These are phyloP conservation scores for Synaphobranchus kaupii DNA, from an alignment of 2,797 vertebrate genomes.

Conservation along the genomic window DNA sequence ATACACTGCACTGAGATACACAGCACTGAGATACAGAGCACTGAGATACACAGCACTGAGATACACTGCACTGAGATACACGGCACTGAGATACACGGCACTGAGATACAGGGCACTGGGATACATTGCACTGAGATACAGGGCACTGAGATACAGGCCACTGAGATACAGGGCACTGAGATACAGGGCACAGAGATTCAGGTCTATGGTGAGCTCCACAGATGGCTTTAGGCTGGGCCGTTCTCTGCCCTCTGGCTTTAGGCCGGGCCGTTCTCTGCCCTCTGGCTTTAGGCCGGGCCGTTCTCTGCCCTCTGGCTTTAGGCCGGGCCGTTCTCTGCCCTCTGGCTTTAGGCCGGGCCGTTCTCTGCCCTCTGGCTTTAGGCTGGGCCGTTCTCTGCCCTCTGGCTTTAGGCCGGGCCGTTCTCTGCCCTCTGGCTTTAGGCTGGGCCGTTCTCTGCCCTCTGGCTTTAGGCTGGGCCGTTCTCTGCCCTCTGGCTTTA, in stretches of 20 bases:
- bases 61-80: neutral
- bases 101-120: no score
- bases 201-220: neutral
- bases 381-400: neutral
- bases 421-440: no score
- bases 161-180: no score
- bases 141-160: no score
- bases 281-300: neutral
- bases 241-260: neutral
- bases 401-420: no score
- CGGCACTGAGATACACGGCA: no score
- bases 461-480: neutral
- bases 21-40: neutral
- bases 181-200: no score
- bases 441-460: neutral
- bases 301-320: neutral
- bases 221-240: neutral
- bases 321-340: no score
- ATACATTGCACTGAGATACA: no score
- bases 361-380: neutral
- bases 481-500: neutral
- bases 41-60: no score
- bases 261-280: no score
- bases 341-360: neutral
- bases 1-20: no score